Base-by-base conservation (phyloP, 2,797 vertebrate species). In the Iguana delicatissima region DNA sequence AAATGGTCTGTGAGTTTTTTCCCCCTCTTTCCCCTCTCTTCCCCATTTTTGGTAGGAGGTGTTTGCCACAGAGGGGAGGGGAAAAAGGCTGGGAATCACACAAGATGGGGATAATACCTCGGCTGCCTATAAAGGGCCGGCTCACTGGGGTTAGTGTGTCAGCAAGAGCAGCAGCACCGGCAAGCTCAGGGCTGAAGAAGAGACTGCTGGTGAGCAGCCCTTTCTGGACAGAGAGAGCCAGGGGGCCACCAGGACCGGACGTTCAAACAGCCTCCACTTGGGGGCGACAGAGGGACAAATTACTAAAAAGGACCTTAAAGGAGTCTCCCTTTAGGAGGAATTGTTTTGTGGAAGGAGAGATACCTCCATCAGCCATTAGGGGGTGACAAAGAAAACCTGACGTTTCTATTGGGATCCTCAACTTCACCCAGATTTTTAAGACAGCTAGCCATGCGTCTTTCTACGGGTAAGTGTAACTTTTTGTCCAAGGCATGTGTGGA, bases 71-170 rank as follows among this genome's bases (percentile, higher is more conserved):
- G 22, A 91, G 73, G 86, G 90, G 85, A 83, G 89, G 85, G 73
- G 62, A 79, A 73, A 9, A 79, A 59, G 80, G 73, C 46, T 88
- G 81, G 90, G 81, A 87, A 91, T 84, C 79, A 69, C 86, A 88
- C 81, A 88, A 89, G 82, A 89, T 89, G 86, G 80, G 86, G 73
- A 84, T 82, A 91, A 84, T 62, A 84, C 90, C 86, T 88, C 87
- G 35, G 62, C 90, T 84, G 59, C 32, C 59, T 88, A 91, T 91
- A 91, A 88, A 88, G 80, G 14, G 59, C 89, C 38, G 50, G 6
- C 57, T 77, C 46, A 38, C n/a, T 52, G 80, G 76, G 69, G 74
- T 80, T 91, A 26, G 2, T 46, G 50, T 57, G n/a, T 12, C 80
- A 84, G 57, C 32, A 20, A 77, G 6, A 12, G 52, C 24, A 42